Percentiles rank a stretch among this genome's conserved stretches.
These are phyloP conservation scores for Pteromalus puparum DNA, from an alignment of 1,140 invertebrate genomes.

Conservation along the genomic window DNA sequence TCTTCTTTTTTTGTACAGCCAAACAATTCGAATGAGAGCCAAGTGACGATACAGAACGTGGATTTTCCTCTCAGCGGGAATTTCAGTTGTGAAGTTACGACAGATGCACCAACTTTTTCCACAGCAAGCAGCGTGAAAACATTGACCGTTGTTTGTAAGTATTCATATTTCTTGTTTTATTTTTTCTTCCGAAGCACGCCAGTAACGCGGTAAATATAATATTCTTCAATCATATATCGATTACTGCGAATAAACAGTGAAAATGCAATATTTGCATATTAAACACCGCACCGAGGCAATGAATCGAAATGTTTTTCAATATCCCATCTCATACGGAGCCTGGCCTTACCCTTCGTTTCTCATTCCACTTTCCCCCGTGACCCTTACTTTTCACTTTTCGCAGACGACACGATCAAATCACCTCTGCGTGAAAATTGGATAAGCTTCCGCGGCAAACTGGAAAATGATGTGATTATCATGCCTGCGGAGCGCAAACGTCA, in stretches of 20 bases:
- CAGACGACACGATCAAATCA: slow-evolving; percentile 49
- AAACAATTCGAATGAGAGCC: slow-evolving; percentile 82
- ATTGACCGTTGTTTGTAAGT: slow-evolving; percentile 87
- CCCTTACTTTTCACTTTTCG: background rate
- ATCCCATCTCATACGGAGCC: background rate
- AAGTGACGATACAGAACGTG: slow-evolving; percentile 84
- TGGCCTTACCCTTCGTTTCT: background rate
- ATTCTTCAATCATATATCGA: too few species aligned
- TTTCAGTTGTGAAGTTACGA: slow-evolving; percentile 91
- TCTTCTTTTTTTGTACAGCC: slow-evolving; percentile 82
- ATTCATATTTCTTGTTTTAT: background rate
- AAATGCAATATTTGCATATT: too few species aligned
- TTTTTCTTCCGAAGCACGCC: background rate
- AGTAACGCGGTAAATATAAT: too few species aligned
- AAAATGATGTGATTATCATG: slow-evolving; percentile 56
- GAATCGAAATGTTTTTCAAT: background rate
- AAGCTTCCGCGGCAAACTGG: slow-evolving; percentile 52
- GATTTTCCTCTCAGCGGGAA: slow-evolving; percentile 85
- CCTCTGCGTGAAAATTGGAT: slow-evolving; percentile 61
- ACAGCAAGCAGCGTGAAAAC: slow-evolving; percentile 80
- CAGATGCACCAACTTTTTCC: slow-evolving; percentile 85
- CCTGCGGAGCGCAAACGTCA: slow-evolving; percentile 30
- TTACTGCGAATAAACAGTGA: too few species aligned
- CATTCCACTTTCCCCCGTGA: background rate
- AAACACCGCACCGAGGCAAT: background rate